Percentiles rank a stretch among this genome's conserved stretches.
Conservation (phyloP, 2,888 invertebrate genomes). For the Drosophila anceps region DNA sequence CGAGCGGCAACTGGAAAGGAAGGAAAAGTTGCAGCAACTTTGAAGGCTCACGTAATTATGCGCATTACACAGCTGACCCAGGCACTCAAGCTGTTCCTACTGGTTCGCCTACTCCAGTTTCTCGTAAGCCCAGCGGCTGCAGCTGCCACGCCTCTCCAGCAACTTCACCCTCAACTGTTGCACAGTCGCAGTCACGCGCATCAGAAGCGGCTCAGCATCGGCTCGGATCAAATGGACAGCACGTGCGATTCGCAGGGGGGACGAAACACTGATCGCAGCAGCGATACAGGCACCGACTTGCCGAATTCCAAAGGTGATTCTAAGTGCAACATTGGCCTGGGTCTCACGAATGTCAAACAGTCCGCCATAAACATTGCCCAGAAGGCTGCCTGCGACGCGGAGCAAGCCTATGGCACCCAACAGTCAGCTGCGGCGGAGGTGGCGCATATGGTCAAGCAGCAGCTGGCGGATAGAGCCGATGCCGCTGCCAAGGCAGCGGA, state of each 20-base stretch:
- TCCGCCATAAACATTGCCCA: slow-evolving; percentile 89
- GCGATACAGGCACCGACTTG: neutral
- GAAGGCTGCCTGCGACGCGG: slow-evolving; percentile 90
- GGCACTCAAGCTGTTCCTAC: slow-evolving; percentile 19
- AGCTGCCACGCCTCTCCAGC: neutral
- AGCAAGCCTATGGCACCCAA: slow-evolving; percentile 82
- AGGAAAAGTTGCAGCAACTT: slow-evolving; percentile 66
- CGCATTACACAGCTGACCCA: slow-evolving; percentile 44
- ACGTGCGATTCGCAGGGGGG: neutral
- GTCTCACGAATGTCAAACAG: slow-evolving; percentile 68
- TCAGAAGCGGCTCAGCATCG: neutral
- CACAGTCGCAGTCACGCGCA: neutral
- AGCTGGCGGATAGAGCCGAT: slow-evolving; percentile 89
- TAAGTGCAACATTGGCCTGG: neutral
- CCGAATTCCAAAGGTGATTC: neutral
- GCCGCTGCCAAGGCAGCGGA: slow-evolving; percentile 91
- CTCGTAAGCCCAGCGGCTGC: neutral
- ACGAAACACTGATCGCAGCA: neutral
- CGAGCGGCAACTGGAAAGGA: slow-evolving; percentile 57
- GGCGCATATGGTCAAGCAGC: slow-evolving; percentile 90
- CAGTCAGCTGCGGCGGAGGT: slow-evolving; percentile 91
- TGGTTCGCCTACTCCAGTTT: slow-evolving; percentile 24
- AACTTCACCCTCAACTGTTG: neutral
- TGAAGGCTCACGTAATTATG: slow-evolving; percentile 70
- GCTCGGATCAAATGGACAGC: slow-evolving; percentile 2